Base-by-base conservation (phyloP, 2,888 invertebrate species). In the Hedychridium roseum region DNA sequence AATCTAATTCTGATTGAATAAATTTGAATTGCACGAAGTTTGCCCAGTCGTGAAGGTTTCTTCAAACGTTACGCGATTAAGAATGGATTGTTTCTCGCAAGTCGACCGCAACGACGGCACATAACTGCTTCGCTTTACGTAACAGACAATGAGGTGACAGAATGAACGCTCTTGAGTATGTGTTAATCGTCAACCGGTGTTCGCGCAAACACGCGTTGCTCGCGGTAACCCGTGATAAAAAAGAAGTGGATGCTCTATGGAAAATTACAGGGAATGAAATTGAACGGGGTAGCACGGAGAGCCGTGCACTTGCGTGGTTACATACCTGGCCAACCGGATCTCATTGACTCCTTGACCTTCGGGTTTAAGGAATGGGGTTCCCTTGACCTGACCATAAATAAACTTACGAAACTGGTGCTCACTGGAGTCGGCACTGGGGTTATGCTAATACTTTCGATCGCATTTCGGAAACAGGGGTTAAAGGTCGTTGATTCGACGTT, bases 321-420 rank as follows among this genome's bases (percentile, higher is more conserved):
- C 64, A 64, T 63, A 63, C 63, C 63, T 63, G 61, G 56, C 51
- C 58, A 63, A 64, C 63, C 63, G 63, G 63, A 64, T 64, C 63
- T 64, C 62, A 64, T 64, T 64, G 63, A 64, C 63, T 64, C 56
- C 63, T 64, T 56, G 64, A 63, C 64, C 63, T 56, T 56, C 58
- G 53, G 32, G 53, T 61, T 61, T 61, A 64, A 63, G 64, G 61
- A 63, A 48, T 47, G 47, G 43, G 48, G 64, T 64, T 54, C 64
- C 63, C 64, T 63, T 63, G 63, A 63, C 63, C 64, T 30, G 53
- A 35, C 64, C 58, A 64, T 63, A 64, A 61, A 63, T 63, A 63
- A 64, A 64, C 58, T 50, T 55, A 64, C 58, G 61, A 64, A 63
- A 63, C 51, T 46, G 54, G 45, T 43, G 47, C 30, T 21, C 37